Base-by-base conservation (phyloP, 1,140 invertebrate species). In the Acromyrmex charruanus region DNA sequence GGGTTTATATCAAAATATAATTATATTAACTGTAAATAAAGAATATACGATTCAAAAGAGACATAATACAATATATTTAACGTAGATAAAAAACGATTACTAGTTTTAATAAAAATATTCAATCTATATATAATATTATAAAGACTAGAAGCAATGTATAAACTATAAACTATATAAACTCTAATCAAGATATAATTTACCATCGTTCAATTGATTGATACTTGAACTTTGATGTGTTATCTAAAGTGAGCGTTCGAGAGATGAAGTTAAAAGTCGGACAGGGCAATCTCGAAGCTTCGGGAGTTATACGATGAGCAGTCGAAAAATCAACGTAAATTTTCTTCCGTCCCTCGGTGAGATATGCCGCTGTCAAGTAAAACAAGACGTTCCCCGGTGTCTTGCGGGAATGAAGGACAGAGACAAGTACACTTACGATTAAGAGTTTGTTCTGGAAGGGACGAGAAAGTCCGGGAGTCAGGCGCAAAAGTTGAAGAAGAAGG, bases 311-410 rank as follows among this genome's bases (percentile, higher is more conserved):
- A 39, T 39, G 35, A 18, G 1, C 9, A 65, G 77, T 59, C 51
- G 63, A 88, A 89, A 89, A 89, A 89, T 89, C 88, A 89, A 89
- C 88, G 80, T 89, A 77, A 87, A 89, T 80, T 89, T 87, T 65
- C 79, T 79, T 87, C 77, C 66, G 51, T 55, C 12, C 35, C 88
- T 85, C 77, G 49, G 16, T 72, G 77, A 84, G 63, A 90, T 75
- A 88, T 55, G 49, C 65, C 51, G 69, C 81, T 77, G 82, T 79
- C 82, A 89, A 82, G 75, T 87, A 68, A 79, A 80, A 87, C 72
- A 79, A 74, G 66, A 77, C 28, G 63, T 85, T 49, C 58, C 69
- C 25, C n/a, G 44, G 61, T 87, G 39, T 85, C 31, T 51, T 77
- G 28, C 18, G 39, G 49, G 80, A 68, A 63, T 69, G 81, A 85